phyloP scores from a whole-genome alignment of 2,888 invertebrate species.

The Parnassius smintheus region DNA sequence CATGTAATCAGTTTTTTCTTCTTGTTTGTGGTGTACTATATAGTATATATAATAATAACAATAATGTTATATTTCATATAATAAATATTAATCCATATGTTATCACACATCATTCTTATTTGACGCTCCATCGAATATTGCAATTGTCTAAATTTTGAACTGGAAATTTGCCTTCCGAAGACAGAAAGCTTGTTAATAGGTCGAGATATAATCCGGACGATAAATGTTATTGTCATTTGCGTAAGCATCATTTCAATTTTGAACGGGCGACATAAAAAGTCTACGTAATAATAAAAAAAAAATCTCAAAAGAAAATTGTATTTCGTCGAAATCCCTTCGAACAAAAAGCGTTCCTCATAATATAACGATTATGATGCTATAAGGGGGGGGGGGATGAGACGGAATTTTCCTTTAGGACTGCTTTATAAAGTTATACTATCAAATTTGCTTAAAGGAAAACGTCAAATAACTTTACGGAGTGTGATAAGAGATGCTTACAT shows the following conservation, averaged over 20 bases:
- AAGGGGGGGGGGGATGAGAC: constrained; percentile 33
- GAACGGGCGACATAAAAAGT: constrained; percentile 25
- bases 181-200: constrained; percentile 26
- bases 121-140: neutral
- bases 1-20: too few species aligned
- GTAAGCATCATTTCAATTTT: constrained; percentile 27
- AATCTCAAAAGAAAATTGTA: constrained; percentile 51
- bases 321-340: constrained; percentile 39
- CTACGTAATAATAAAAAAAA: constrained; percentile 42
- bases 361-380: constrained; percentile 43
- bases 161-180: neutral
- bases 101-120: too few species aligned
- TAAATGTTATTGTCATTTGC: constrained; percentile 29
- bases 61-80: too few species aligned
- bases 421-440: constrained; percentile 32
- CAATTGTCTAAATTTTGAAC: neutral
- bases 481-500: constrained; percentile 3
- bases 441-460: constrained; percentile 27
- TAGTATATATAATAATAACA: too few species aligned
- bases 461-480: constrained; percentile 5
- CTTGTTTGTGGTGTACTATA: too few species aligned
- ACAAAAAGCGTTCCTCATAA: constrained; percentile 45
- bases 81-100: too few species aligned
- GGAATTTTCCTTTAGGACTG: constrained; percentile 34
- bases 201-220: constrained; percentile 21